Evolutionary conservation across 2,888 invertebrate species (phyloP), one percentile per base, ranked within the genome.

Genomic region (Ypsolopha scabrella): DNA sequence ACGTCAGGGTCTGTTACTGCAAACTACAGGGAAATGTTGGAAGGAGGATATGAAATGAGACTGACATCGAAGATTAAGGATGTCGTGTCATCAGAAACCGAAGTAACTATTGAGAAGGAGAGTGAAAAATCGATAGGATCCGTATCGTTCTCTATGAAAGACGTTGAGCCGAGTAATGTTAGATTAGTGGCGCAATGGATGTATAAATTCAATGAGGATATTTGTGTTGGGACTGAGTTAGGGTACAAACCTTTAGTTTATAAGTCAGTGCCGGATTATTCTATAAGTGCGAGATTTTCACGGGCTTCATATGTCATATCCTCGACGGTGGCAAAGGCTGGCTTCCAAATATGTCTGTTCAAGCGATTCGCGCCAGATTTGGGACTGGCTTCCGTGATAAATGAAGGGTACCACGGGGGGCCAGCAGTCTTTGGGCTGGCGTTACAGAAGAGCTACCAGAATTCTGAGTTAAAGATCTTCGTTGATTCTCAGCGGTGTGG

Each of bases 401-500:
- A 75, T 45, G 80, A 85, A 52, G 67, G 70, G 3, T 61, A 61
- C 41, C 60, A 67, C 51, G 67, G 64, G 6, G 65, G 64, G 2
- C 62, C 67, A 7, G 69, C 79, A 1, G 72, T 73, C 1, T 57
- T 83, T 7, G 79, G 77, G 7, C 58, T 86, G 7, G 85, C 78
- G 11, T 52, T 86, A 14, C 77, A 80, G 54, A 85, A 83, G 59
- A 68, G 58, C 41, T 82, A 72, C 54, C 54, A 60, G 6, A 77
- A 78, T 1, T 71, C 80, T 0, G 82, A 83, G 52, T 53, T 85
- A 60, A 83, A 82, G 63, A 68, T 85, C 50, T 86, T 85, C 54
- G 74, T 85, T 7, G 83, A 86, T 55, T 79, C 82, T 0, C 75
- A 79, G 60, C 72, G 72, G 41, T 81, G 83, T 50, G 83, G 81